These are phyloP conservation scores for Myocastor coypus DNA, from an alignment of 2,113 vertebrate genomes.

Conservation along the genomic window DNA sequence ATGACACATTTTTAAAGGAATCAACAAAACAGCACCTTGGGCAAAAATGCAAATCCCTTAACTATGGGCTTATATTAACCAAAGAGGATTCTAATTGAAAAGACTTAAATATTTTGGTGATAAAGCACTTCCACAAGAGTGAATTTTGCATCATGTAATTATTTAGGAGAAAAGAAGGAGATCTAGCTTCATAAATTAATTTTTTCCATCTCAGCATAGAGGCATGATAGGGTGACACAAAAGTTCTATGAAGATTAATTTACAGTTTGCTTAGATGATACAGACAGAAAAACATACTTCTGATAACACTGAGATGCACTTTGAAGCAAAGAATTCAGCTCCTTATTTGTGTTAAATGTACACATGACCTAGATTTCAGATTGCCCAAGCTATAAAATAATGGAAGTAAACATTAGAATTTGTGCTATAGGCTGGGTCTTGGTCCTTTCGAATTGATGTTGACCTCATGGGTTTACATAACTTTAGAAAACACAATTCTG, in stretches of 20 bases:
- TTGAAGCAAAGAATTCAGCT: background rate
- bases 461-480: constrained; percentile 13
- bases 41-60: constrained; percentile 33
- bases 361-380: constrained; percentile 36
- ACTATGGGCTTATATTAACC: background rate
- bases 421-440: background rate
- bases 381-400: background rate
- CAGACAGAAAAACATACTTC: background rate
- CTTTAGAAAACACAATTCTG: constrained; percentile 26
- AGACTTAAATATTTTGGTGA: constrained; percentile 15
- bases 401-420: constrained; percentile 35
- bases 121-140: background rate
- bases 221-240: background rate
- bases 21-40: background rate
- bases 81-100: background rate
- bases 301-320: background rate
- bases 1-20: constrained; percentile 21
- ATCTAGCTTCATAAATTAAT: background rate
- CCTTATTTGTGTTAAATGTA: background rate
- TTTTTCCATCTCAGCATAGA: background rate
- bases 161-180: constrained; percentile 5
- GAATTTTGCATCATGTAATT: background rate
- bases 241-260: constrained; percentile 8
- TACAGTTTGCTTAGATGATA: background rate
- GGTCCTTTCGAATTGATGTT: constrained; percentile 23